Percentiles rank a stretch among this genome's conserved stretches.
Conservation (phyloP, 2,113 vertebrate genomes). For the Alethe castanea region DNA sequence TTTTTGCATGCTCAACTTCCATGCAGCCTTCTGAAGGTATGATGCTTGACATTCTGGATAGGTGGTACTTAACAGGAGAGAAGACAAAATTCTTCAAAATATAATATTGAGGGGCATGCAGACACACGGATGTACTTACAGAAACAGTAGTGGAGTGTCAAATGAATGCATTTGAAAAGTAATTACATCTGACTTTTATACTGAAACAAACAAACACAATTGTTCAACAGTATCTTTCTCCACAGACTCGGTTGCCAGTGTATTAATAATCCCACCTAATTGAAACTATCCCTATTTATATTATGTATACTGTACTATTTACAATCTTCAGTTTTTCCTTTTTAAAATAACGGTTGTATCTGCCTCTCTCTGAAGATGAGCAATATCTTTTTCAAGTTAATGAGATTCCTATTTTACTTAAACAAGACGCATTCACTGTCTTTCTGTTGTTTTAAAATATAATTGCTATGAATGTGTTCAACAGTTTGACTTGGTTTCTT, state of each 20-base stretch:
- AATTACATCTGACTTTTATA: background rate
- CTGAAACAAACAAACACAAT: background rate
- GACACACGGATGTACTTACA: background rate
- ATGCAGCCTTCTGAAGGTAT: background rate
- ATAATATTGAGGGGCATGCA: background rate
- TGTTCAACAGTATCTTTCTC: background rate
- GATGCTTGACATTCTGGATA: background rate
- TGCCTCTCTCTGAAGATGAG: background rate
- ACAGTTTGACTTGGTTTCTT: conserved; percentile 15
- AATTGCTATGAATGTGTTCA: background rate
- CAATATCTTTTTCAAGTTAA: conserved; percentile 31
- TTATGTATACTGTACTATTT: background rate
- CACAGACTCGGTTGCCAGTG: background rate
- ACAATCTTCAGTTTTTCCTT: background rate
- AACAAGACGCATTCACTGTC: conserved; percentile 15
- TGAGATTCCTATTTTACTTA: conserved; percentile 27
- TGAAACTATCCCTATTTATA: background rate
- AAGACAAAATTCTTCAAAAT: background rate
- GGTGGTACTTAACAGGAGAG: background rate
- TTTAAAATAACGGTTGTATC: background rate
- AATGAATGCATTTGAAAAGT: background rate
- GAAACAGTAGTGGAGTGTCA: background rate
- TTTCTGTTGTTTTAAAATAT: conserved; percentile 32
- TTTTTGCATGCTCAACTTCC: conserved; percentile 36
- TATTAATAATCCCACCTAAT: background rate